These are phyloP conservation scores for Porites evermanni DNA, from an alignment of 92 coral and sea anemone species.

Conservation along the genomic window DNA sequence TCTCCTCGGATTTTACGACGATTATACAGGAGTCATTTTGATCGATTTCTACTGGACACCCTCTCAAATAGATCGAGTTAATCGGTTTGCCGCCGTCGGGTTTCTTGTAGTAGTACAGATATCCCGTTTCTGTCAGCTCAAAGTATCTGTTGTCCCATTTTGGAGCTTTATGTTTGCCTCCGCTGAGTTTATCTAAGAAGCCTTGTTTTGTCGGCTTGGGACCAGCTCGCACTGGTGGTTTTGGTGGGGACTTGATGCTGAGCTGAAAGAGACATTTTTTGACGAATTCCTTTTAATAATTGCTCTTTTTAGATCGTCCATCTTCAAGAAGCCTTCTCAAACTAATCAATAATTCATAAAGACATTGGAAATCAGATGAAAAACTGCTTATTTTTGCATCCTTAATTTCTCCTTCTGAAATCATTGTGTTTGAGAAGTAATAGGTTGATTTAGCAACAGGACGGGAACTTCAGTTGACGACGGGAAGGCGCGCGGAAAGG, in stretches of 20 bases:
- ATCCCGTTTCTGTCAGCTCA: conserved; percentile 88
- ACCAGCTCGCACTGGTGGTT: conserved; percentile 31
- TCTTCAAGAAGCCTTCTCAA: no score
- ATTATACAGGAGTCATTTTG: conserved; percentile 70
- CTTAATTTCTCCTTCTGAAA: no score
- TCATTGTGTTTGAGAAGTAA: no score
- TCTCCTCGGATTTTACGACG: conserved; percentile 83
- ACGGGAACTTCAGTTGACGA: no score
- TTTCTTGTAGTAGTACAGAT: conserved; percentile 88
- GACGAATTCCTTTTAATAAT: neutral
- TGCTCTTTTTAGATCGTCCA: neutral
- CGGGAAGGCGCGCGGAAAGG: no score
- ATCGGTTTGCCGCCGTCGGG: conserved; percentile 88
- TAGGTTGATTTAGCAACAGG: no score
- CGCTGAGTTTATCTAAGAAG: conserved; percentile 87
- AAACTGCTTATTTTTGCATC: no score
- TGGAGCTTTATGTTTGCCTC: conserved; percentile 90
- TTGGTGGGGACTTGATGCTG: conserved; percentile 65
- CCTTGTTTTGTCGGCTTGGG: conserved; percentile 88
- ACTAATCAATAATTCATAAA: no score
- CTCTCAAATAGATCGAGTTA: conserved; percentile 89
- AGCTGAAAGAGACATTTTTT: conserved; percentile 49
- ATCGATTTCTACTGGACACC: conserved; percentile 85
- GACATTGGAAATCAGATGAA: no score
- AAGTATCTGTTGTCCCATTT: conserved; percentile 98